Base-by-base conservation (phyloP, 2,888 invertebrate genomes). In the Pilophorus perplexus region DNA sequence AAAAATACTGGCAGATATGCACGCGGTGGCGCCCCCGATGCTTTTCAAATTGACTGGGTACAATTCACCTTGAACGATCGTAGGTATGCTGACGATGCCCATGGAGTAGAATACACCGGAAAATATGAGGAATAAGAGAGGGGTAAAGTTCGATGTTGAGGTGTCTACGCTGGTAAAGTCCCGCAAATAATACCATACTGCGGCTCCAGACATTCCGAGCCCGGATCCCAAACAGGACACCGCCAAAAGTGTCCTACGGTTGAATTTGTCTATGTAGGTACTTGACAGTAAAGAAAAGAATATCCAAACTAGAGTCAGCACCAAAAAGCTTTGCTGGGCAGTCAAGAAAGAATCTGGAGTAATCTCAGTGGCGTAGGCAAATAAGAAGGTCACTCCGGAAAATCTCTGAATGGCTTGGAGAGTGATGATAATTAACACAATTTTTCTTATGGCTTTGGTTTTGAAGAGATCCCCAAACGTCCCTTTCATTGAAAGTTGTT, bases 31-130 rank as follows among this genome's bases (percentile, higher is more conserved):
- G 0, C 84, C 82, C 0, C 85, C 85, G 0, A 79, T 78, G 0
- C 82, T 81, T 73, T 85, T 85, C 0, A 85, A 82, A 67, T 84
- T 84, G 0, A 83, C 82, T 0, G 85, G 83, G 70, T 85, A 85
- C 4, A 85, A 71, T 73, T 85, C 85, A 0, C 83, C 83, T 70
- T 84, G 81, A 76, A 85, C 78, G 68, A 85, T 81, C 67, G 84
- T 84, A 0, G 85, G 81, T 18, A 85, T 72, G 14, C 83, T 84
- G 0, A 82, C 84, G 14, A 85, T 75, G 0, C 85, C 85, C 1
- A 82, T 74, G 0, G 84, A 80, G 50, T 83, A 83, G 12, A 83
- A 74, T 2, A 84, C 74, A 60, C 84, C 82, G 72, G 84, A 85
- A 8, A 81, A 75, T 48, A 84, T 74, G 1, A 85, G 78, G 0